phyloP scores from a whole-genome alignment of 2,888 invertebrate species.

The Drosophila infuscata region DNA sequence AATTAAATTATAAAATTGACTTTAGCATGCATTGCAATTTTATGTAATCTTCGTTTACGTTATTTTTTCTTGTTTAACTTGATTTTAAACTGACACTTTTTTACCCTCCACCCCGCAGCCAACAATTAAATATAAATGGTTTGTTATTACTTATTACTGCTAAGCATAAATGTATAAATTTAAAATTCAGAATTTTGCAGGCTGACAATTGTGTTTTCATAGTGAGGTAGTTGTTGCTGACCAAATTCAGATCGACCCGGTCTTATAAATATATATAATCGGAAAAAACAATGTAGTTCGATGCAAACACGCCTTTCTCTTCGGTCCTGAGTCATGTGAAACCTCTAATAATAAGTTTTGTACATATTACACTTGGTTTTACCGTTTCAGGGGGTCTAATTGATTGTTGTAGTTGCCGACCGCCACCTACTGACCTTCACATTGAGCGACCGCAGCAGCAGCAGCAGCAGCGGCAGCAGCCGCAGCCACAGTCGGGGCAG shows the following conservation, averaged over 20 bases:
- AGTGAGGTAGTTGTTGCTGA: conserved; percentile 13
- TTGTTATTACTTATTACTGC: conserved; percentile 19
- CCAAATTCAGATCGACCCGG: conserved; percentile 25
- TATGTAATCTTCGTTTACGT: background rate
- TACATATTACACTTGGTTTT: conserved; percentile 61
- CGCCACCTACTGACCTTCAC: conserved; percentile 81
- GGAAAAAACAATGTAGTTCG: conserved; percentile 28
- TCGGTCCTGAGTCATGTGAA: conserved; percentile 57
- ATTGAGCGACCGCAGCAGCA: conserved; percentile 63
- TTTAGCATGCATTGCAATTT: background rate
- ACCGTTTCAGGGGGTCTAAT: conserved; percentile 79
- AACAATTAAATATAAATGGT: conserved; percentile 8
- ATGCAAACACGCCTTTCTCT: conserved; percentile 51
- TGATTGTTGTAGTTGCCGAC: conserved; percentile 76
- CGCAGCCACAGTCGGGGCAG: background rate
- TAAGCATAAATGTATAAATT: conserved; percentile 17
- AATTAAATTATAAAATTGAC: background rate
- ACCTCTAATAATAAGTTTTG: conserved; percentile 50
- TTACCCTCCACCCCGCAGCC: background rate
- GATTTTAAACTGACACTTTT: background rate
- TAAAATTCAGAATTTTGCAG: conserved; percentile 20
- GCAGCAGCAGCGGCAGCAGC: conserved; percentile 17
- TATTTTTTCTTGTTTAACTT: background rate
- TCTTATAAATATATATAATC: conserved; percentile 22
- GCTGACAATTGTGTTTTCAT: conserved; percentile 22